Evolutionary conservation across 1,140 invertebrate genomes (phyloP).

Genomic region (Pemphigus obesinymphae): DNA sequence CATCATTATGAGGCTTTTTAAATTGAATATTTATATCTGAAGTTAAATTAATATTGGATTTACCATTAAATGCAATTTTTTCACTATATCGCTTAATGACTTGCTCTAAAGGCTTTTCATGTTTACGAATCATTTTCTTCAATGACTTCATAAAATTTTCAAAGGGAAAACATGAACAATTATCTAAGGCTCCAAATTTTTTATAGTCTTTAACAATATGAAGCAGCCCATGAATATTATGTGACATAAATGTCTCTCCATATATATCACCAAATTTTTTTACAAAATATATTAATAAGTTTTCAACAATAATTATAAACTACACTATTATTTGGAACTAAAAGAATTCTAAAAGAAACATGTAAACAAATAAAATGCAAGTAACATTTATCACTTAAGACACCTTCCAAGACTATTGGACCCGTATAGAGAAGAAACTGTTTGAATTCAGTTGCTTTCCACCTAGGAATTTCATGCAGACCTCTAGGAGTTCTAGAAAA

Average conservation of each 20-base stretch:
- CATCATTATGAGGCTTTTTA: too few species aligned
- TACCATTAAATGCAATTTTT: too few species aligned
- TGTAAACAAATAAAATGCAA: background rate
- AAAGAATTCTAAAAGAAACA: background rate
- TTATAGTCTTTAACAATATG: background rate
- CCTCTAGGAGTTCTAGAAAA: background rate
- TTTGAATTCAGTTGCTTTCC: background rate
- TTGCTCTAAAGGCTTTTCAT: background rate
- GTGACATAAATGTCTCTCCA: background rate
- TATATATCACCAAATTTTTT: background rate
- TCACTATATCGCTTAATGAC: background rate
- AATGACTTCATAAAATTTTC: background rate
- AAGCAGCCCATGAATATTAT: background rate
- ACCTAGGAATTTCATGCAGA: background rate
- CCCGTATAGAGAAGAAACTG: background rate
- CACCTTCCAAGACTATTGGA: background rate
- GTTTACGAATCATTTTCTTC: background rate
- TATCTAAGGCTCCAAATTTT: background rate
- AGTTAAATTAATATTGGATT: too few species aligned
- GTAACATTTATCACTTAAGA: background rate
- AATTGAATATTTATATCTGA: too few species aligned
- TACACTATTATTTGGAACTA: background rate
- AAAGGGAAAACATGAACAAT: background rate
- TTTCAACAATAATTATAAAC: background rate
- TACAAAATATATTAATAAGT: background rate